phyloP scores from a whole-genome alignment of 2,797 vertebrate genomes.

The Crocidura indochinensis region DNA sequence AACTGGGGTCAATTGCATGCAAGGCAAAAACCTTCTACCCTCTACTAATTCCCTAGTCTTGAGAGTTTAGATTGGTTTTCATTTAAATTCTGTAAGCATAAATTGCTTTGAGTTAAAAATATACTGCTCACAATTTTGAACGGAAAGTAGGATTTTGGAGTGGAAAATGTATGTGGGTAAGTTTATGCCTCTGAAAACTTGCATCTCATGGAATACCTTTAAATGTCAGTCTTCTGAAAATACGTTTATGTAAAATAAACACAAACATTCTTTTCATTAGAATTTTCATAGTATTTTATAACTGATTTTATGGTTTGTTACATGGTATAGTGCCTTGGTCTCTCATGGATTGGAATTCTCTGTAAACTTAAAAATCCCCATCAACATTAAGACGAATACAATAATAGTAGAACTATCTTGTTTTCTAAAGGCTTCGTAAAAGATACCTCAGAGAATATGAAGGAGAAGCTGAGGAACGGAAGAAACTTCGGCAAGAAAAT shows the following conservation, averaged over 20 bases:
- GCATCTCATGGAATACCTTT: neutral
- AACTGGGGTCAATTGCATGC: too few relatives aligned
- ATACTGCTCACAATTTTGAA: neutral
- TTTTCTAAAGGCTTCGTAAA: slow-evolving; percentile 89
- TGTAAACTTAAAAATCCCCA: neutral
- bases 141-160: neutral
- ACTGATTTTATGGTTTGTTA: slow-evolving; percentile 1
- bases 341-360: neutral
- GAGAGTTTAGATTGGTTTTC: too few relatives aligned
- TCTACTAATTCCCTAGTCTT: too few relatives aligned
- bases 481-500: slow-evolving; percentile 90
- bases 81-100: neutral
- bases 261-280: neutral
- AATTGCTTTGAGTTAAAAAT: neutral
- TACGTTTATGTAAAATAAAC: slow-evolving; percentile 19
- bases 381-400: neutral
- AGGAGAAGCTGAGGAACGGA: slow-evolving; percentile 90
- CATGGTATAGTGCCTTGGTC: neutral
- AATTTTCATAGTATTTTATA: neutral
- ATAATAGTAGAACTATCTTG: slow-evolving; percentile 53
- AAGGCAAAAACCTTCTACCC: too few relatives aligned
- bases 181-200: slow-evolving; percentile 8
- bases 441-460: slow-evolving; percentile 87
- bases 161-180: neutral
- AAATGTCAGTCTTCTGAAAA: neutral